Percentiles rank a stretch among this genome's conserved stretches.
Conservation (phyloP, 2,888 invertebrate species). For the Caenorhabditis zanzibari region DNA sequence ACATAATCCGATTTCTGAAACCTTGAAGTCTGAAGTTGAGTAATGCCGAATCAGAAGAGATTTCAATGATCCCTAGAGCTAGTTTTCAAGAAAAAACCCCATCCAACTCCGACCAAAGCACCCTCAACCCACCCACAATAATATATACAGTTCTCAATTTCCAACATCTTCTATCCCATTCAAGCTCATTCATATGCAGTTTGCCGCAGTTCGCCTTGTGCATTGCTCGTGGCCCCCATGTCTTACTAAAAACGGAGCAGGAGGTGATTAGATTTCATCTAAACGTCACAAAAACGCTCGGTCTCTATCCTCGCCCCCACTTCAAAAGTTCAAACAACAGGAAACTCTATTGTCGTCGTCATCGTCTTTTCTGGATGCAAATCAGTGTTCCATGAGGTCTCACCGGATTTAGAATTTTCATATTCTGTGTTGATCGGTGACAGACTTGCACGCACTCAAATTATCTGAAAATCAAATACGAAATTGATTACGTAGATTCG, state of each 20-base stretch:
- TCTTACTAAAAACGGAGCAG: constrained; percentile 32
- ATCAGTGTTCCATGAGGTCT: constrained; percentile 5
- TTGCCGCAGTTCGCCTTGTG: background rate
- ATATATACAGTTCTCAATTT: background rate
- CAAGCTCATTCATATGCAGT: constrained; percentile 34
- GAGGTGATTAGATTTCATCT: constrained; percentile 39
- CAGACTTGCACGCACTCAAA: too few species aligned
- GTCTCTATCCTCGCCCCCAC: constrained; percentile 30
- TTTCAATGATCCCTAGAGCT: too few species aligned
- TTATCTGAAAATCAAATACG: background rate
- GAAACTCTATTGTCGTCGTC: constrained; percentile 23
- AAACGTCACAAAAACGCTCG: constrained; percentile 43
- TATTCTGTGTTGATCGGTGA: constrained; percentile 27
- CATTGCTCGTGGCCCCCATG: constrained; percentile 8
- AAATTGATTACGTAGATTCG: constrained; percentile 24
- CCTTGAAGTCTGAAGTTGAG: too few species aligned
- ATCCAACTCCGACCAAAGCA: too few species aligned
- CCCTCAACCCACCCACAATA: background rate
- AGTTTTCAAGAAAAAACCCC: too few species aligned
- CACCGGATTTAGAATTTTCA: background rate
- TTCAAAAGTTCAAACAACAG: constrained; percentile 51
- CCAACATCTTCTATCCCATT: background rate
- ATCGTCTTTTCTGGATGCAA: constrained; percentile 29
- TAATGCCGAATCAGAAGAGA: too few species aligned
- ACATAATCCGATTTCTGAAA: too few species aligned